These are phyloP conservation scores for Eristalis pertinax DNA, from an alignment of 2,888 invertebrate species.

Conservation along the genomic window DNA sequence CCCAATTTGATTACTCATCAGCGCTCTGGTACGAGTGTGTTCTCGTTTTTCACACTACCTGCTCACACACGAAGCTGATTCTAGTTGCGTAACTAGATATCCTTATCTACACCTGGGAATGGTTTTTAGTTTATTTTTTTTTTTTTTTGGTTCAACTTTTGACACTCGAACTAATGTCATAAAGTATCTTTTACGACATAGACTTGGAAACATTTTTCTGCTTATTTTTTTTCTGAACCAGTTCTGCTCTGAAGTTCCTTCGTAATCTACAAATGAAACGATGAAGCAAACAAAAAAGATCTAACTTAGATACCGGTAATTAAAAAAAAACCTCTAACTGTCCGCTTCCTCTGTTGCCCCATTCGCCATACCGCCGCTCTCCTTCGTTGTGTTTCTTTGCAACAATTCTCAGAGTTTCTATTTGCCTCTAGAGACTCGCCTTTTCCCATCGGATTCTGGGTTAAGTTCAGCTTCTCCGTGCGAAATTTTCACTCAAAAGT, in stretches of 20 bases:
- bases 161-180: neutral
- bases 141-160: neutral
- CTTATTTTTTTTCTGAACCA: constrained; percentile 20
- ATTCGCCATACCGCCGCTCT: too few relatives aligned
- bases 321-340: constrained; percentile 34
- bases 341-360: constrained; percentile 10
- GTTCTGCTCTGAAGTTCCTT: neutral
- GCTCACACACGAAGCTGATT: neutral
- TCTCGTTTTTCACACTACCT: neutral
- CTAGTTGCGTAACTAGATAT: neutral
- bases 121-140: too few relatives aligned
- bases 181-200: neutral
- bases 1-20: neutral
- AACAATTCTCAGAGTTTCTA: constrained; percentile 58
- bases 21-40: neutral
- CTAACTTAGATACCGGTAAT: constrained; percentile 47
- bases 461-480: constrained; percentile 59
- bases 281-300: neutral
- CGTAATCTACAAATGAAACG: neutral
- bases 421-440: too few relatives aligned
- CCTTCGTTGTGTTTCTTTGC: neutral
- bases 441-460: constrained; percentile 4
- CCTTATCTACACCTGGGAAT: neutral
- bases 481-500: constrained; percentile 13
- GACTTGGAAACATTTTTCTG: neutral